Percentiles rank a stretch among this genome's conserved stretches.
These are phyloP conservation scores for Emys orbicularis DNA, from an alignment of 2,797 vertebrate genomes.

Conservation along the genomic window DNA sequence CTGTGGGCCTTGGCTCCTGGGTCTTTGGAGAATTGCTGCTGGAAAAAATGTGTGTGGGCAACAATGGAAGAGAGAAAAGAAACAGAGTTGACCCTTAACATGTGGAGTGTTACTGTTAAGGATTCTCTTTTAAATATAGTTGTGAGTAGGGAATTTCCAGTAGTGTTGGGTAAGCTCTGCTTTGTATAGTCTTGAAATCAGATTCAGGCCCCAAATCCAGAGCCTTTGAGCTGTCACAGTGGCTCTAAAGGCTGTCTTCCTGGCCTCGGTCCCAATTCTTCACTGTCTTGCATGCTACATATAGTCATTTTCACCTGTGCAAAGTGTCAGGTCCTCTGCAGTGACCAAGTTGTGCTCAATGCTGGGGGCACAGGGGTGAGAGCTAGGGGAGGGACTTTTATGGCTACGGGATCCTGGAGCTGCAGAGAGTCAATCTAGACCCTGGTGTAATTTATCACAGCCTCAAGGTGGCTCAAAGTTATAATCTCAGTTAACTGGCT, in stretches of 20 bases:
- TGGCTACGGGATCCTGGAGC: neutral
- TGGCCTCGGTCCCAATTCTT: neutral
- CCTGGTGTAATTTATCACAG: neutral
- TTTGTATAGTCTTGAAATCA: neutral
- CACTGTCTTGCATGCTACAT: neutral
- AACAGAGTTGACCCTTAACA: neutral
- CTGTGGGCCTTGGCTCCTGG: rapidly evolving
- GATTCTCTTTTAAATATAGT: neutral
- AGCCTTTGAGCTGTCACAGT: neutral
- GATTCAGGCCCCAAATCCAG: neutral
- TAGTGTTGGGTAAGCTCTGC: no score
- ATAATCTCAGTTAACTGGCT: neutral
- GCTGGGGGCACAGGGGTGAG: no score
- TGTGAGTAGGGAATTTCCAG: neutral
- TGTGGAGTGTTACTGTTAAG: neutral
- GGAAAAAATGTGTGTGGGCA: neutral
- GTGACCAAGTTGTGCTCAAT: neutral
- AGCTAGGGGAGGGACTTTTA: neutral
- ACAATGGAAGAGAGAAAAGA: neutral
- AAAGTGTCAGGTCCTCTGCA: neutral
- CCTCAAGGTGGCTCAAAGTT: neutral
- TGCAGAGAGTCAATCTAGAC: neutral
- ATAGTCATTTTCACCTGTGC: neutral
- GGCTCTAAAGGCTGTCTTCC: neutral
- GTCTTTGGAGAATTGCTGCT: neutral